phyloP scores from a whole-genome alignment of 2,888 invertebrate genomes.

The Arge pagana region DNA sequence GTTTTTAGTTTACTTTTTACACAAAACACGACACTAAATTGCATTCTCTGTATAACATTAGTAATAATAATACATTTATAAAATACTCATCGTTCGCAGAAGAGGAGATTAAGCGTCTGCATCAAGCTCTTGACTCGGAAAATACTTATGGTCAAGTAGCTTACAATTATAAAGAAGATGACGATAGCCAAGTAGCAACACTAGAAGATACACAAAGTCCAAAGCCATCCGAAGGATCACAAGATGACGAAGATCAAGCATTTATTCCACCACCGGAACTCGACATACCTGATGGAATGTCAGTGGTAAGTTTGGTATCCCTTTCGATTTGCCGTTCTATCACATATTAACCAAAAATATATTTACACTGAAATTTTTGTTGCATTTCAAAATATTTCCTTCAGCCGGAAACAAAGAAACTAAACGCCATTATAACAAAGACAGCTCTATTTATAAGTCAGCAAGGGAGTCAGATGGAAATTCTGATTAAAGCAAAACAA shows the following conservation, averaged over 20 bases:
- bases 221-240: constrained; percentile 57
- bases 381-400: too few relatives aligned
- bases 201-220: constrained; percentile 56
- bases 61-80: constrained; percentile 8
- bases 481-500: constrained; percentile 96
- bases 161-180: constrained; percentile 71
- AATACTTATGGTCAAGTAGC: constrained; percentile 72
- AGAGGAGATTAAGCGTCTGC: constrained; percentile 88
- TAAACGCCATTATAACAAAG: constrained; percentile 93
- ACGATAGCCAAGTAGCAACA: constrained; percentile 58
- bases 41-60: constrained; percentile 15
- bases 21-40: constrained; percentile 11
- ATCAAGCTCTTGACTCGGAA: constrained; percentile 68
- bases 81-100: constrained; percentile 73
- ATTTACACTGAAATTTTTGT: constrained; percentile 22
- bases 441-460: constrained; percentile 86
- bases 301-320: constrained; percentile 68
- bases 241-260: constrained; percentile 71
- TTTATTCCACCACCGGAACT: constrained; percentile 76
- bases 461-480: constrained; percentile 98
- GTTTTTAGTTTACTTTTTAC: too few relatives aligned
- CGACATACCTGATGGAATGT: constrained; percentile 76
- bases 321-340: too few relatives aligned
- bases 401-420: constrained; percentile 85
- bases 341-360: too few relatives aligned